Evolutionary conservation across 2,113 vertebrate species (phyloP).

Genomic region (Chloropsis cyanopogon): DNA sequence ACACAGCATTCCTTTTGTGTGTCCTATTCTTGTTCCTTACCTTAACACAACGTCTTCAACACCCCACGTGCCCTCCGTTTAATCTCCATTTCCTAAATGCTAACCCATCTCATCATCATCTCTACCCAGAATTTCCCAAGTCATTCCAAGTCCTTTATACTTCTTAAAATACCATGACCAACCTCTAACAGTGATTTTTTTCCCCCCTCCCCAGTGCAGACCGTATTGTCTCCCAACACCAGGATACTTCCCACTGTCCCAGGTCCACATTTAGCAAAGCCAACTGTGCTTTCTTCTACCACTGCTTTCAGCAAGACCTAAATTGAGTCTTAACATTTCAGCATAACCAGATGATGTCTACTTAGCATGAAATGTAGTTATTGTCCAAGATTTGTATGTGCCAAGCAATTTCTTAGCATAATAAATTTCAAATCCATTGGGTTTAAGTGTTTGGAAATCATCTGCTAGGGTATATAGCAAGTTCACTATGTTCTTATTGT

Average conservation of each 20-base stretch:
- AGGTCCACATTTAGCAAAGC: background rate
- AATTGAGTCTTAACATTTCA: background rate
- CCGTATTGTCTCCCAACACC: background rate
- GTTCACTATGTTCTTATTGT: background rate
- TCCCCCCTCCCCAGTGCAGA: background rate
- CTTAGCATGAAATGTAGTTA: background rate
- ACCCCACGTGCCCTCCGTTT: background rate
- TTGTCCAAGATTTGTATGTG: background rate
- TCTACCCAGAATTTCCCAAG: background rate
- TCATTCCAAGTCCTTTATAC: background rate
- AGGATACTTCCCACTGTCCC: background rate
- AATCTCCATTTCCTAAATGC: background rate
- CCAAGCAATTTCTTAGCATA: background rate
- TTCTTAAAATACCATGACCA: background rate
- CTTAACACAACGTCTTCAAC: background rate
- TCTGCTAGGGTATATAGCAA: background rate
- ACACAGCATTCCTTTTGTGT: background rate
- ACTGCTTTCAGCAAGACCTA: background rate
- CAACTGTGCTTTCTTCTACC: background rate
- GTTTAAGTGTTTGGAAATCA: background rate
- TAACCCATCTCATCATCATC: background rate
- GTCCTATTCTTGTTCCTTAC: background rate
- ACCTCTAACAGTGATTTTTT: background rate
- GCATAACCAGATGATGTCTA: background rate
- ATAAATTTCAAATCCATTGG: background rate